Conservation (phyloP, 2,113 vertebrate species). For the Microcebus murinus region DNA sequence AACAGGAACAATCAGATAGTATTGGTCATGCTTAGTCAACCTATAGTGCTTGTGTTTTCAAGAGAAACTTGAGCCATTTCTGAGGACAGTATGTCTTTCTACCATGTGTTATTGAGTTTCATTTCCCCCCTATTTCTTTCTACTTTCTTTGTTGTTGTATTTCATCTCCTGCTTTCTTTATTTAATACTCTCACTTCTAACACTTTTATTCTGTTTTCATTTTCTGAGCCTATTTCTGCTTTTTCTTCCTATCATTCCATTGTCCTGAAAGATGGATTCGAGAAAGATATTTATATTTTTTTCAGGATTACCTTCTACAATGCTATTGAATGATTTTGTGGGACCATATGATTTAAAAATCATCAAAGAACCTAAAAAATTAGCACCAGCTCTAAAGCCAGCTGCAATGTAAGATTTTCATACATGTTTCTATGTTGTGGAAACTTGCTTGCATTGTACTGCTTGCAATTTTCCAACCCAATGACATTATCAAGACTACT, state of each 20-base stretch:
- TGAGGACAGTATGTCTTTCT: not conserved
- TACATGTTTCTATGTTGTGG: not conserved
- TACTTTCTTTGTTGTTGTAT: not conserved
- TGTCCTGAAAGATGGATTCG: not conserved
- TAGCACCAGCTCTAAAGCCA: not conserved
- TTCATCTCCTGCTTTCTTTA: not conserved
- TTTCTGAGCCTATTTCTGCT: not conserved
- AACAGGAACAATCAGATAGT: not conserved
- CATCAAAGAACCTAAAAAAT: not conserved
- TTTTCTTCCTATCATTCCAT: not conserved
- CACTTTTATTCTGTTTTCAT: not conserved
- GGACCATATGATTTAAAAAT: not conserved
- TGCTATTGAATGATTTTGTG: not conserved
- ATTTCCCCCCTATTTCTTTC: not conserved
- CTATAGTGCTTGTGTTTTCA: not conserved
- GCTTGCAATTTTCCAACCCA: not conserved
- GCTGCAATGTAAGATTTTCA: not conserved
- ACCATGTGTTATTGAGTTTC: not conserved
- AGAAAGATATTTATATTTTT: not conserved
- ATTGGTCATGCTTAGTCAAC: not conserved
- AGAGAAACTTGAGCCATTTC: not conserved
- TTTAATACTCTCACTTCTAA: not conserved
- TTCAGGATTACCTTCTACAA: not conserved
- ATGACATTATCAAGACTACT: not conserved
- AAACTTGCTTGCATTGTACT: no score